Conservation (phyloP, 2,888 invertebrate species). For the Torymus tubicola region DNA sequence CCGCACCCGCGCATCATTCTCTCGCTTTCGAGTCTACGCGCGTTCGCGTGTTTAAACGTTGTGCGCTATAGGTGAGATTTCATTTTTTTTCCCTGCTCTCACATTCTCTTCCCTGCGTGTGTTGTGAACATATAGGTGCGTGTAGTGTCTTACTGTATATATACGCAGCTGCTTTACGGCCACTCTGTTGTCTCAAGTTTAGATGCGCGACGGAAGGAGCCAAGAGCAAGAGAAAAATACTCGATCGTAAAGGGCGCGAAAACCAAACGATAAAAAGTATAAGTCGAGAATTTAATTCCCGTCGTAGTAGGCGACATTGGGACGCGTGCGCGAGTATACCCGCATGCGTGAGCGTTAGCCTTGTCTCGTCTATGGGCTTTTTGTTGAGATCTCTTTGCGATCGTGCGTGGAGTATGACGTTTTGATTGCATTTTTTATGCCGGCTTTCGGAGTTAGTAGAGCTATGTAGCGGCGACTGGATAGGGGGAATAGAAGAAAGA, state of each 20-base stretch:
- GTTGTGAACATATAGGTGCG: not conserved
- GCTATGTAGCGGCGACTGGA: too few species aligned
- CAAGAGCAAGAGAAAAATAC: not conserved
- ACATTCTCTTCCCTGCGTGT: not conserved
- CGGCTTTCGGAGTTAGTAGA: too few species aligned
- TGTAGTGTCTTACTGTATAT: not conserved
- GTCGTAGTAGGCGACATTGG: not conserved
- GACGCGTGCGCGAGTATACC: too few species aligned
- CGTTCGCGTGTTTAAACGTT: constrained; percentile 32
- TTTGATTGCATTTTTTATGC: too few species aligned
- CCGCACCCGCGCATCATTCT: not conserved
- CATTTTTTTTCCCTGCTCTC: constrained; percentile 29
- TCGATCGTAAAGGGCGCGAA: constrained; percentile 42
- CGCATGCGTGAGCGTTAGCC: too few species aligned
- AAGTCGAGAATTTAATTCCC: constrained; percentile 39
- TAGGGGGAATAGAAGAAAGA: too few species aligned
- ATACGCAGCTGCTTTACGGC: constrained; percentile 19
- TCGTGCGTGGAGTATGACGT: too few species aligned
- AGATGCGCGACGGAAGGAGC: constrained; percentile 1
- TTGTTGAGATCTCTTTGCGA: too few species aligned
- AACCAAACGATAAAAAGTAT: constrained; percentile 39
- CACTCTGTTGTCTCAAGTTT: constrained; percentile 24
- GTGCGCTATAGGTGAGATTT: constrained; percentile 9
- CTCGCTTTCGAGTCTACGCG: constrained; percentile 21
- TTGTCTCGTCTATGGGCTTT: too few species aligned